Conservation (phyloP, 2,888 invertebrate genomes). For the Agriopis leucophaearia region DNA sequence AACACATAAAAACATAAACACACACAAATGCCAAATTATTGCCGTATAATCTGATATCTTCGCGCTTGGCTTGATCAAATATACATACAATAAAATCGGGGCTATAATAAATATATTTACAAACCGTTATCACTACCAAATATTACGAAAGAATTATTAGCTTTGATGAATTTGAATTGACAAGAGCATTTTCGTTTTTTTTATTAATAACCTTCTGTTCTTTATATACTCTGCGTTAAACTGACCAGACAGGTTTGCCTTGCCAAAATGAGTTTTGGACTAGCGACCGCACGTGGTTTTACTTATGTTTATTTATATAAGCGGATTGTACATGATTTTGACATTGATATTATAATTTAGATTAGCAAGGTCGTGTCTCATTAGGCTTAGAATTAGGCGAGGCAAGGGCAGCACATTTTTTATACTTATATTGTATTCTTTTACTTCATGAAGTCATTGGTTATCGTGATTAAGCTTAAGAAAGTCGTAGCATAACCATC, state of each 20-base stretch:
- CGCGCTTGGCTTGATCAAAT: no score
- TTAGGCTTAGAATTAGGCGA: constrained; percentile 23
- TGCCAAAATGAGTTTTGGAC: constrained; percentile 17
- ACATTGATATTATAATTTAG: constrained; percentile 10
- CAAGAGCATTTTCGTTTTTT: neutral
- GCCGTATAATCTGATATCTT: no score
- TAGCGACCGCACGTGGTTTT: constrained; percentile 17
- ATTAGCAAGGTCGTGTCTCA: constrained; percentile 18
- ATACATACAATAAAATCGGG: no score
- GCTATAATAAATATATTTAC: no score
- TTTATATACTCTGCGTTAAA: neutral
- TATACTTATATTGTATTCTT: no score
- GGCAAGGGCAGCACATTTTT: neutral
- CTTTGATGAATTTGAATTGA: neutral
- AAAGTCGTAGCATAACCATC: no score
- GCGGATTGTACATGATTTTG: constrained; percentile 7
- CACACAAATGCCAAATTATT: no score
- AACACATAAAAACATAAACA: no score
- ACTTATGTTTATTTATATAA: constrained; percentile 7
- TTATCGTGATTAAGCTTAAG: no score
- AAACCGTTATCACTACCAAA: no score
- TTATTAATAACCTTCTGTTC: neutral
- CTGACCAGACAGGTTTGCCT: constrained; percentile 26
- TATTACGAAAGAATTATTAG: no score
- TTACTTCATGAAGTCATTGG: no score